phyloP scores from a whole-genome alignment of 2,797 vertebrate genomes.

The Periparus ater region DNA sequence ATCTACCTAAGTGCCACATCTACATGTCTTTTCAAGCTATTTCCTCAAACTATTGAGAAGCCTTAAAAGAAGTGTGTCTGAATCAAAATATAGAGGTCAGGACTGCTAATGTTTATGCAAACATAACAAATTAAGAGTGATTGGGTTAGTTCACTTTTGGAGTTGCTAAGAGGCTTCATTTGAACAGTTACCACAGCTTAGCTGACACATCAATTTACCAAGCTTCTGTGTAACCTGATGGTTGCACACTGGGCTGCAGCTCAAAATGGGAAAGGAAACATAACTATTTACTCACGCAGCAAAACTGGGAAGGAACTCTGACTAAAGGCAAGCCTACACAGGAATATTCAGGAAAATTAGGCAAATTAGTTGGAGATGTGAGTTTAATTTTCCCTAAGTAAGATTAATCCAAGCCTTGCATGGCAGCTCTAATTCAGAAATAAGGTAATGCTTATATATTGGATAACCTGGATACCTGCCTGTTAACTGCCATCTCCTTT shows the following conservation, averaged over 20 bases:
- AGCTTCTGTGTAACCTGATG: neutral
- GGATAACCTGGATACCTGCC: neutral
- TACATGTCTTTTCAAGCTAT: neutral
- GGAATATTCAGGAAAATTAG: constrained; percentile 29
- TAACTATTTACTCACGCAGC: neutral
- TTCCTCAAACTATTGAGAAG: neutral
- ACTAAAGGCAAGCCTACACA: constrained; percentile 35
- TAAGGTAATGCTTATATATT: neutral
- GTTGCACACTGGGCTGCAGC: neutral
- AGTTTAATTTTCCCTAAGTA: constrained; percentile 19
- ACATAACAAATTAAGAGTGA: neutral
- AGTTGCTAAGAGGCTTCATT: neutral
- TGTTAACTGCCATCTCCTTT: neutral
- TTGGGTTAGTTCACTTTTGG: neutral
- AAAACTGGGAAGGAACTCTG: neutral
- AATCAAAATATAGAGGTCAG: neutral
- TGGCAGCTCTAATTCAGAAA: constrained; percentile 13
- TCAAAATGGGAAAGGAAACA: constrained; percentile 8
- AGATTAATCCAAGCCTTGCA: constrained; percentile 4
- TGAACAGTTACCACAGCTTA: neutral
- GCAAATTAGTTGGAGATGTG: constrained; percentile 19
- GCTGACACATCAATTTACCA: neutral
- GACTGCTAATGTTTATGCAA: neutral
- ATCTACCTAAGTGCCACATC: neutral
- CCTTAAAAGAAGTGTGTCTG: neutral